phyloP scores from a whole-genome alignment of 1,140 invertebrate genomes.

The Psix sp. region DNA sequence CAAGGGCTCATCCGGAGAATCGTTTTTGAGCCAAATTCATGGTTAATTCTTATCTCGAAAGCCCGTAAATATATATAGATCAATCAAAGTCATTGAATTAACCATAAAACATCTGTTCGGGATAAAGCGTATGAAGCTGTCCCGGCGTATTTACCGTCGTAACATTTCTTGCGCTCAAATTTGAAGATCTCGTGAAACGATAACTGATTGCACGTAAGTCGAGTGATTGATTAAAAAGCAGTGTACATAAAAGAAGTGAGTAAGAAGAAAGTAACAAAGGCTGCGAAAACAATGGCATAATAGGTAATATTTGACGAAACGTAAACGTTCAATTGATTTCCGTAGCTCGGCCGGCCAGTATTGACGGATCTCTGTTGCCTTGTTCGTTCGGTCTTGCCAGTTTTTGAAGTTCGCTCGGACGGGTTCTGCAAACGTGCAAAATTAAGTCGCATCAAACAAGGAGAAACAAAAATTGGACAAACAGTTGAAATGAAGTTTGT shows the following conservation, averaged over 20 bases:
- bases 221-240: conserved; percentile 36
- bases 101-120: no score
- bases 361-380: conserved; percentile 51
- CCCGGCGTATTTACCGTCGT: background rate
- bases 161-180: background rate
- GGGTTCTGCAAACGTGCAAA: conserved; percentile 58
- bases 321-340: conserved; percentile 67
- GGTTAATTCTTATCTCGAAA: no score
- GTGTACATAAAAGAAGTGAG: conserved; percentile 14
- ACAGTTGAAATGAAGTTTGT: background rate
- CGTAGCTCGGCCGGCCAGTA: conserved; percentile 60
- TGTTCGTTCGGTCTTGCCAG: conserved; percentile 67
- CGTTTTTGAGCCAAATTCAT: no score
- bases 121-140: no score
- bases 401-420: conserved; percentile 66
- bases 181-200: background rate
- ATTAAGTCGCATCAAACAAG: conserved; percentile 27
- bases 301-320: conserved; percentile 36
- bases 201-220: conserved; percentile 26
- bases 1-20: background rate
- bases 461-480: background rate
- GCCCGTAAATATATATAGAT: no score
- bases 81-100: no score
- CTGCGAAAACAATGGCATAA: conserved; percentile 29
- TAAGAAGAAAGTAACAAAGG: conserved; percentile 29